Conservation (phyloP, 2,113 vertebrate genomes). For the cattle (Bos taurus) region DNA sequence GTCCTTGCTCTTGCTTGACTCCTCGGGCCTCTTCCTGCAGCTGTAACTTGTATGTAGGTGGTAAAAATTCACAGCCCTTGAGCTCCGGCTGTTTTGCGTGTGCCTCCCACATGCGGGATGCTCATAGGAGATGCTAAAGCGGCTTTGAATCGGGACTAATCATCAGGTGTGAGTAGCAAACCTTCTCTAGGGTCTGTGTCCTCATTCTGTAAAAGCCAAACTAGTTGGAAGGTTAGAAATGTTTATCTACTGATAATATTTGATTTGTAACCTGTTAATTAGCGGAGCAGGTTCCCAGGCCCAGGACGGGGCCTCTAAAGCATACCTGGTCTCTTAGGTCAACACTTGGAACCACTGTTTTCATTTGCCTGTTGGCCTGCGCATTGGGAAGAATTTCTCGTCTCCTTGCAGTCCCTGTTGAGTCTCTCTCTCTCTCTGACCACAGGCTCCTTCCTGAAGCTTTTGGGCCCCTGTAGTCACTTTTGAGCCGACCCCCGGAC, state of each 20-base stretch:
- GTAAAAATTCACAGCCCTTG: not conserved
- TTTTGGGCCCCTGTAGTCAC: not conserved
- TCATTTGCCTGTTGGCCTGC: rapidly evolving
- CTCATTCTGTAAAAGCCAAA: not conserved
- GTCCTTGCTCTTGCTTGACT: rapidly evolving
- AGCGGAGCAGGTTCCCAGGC: conserved; percentile 1
- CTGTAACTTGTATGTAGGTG: too few relatives aligned
- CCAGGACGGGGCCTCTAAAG: not conserved
- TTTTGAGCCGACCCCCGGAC: not conserved
- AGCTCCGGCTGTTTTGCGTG: rapidly evolving
- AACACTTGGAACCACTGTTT: not conserved
- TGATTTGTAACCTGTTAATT: conserved; percentile 56
- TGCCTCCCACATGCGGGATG: rapidly evolving
- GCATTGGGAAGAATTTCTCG: not conserved
- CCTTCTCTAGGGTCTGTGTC: not conserved
- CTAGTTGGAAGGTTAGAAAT: conserved; percentile 41
- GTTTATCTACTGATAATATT: conserved; percentile 40
- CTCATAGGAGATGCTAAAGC: not conserved
- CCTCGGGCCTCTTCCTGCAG: not conserved
- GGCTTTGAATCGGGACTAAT: not conserved
- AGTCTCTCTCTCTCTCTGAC: not conserved
- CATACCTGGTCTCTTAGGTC: conserved; percentile 39
- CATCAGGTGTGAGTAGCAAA: not conserved
- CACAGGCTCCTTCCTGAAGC: not conserved
- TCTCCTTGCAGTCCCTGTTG: not conserved